Evolutionary conservation across 2,113 vertebrate species (phyloP).

Genomic region (Emydura subglobosa): DNA sequence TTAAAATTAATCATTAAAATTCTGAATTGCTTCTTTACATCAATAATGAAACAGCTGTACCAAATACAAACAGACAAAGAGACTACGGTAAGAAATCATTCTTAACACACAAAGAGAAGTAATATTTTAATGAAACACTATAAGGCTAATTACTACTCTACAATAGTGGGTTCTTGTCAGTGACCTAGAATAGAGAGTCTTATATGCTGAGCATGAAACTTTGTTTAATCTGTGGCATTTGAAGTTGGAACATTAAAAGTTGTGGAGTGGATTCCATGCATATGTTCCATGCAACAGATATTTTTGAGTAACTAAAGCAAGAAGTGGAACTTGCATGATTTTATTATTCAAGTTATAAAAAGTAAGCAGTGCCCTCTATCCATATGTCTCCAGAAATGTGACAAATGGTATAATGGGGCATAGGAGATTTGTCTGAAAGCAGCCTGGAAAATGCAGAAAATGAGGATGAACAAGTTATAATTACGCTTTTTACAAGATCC

Average conservation of each 20-base stretch:
- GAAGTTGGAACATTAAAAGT: neutral
- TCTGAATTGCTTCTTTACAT: conserved; percentile 78
- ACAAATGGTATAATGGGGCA: neutral
- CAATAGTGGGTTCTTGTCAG: neutral
- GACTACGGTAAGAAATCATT: conserved; percentile 66
- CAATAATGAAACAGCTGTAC: conserved; percentile 75
- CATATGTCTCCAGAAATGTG: neutral
- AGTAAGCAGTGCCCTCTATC: neutral
- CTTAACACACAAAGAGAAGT: conserved; percentile 45
- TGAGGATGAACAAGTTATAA: neutral
- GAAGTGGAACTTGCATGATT: neutral
- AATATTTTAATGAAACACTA: conserved; percentile 53
- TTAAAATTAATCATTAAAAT: conserved; percentile 81
- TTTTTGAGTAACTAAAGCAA: neutral
- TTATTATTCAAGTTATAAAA: neutral
- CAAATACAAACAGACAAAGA: conserved; percentile 73
- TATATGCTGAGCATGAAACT: neutral
- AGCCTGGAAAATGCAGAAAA: neutral
- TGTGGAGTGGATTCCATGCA: neutral
- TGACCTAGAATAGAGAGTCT: conserved; percentile 46
- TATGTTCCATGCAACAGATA: neutral
- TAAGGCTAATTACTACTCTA: conserved; percentile 60
- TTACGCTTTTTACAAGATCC: neutral
- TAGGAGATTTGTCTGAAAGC: neutral
- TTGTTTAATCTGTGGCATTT: conserved; percentile 15